Evolutionary conservation across 2,797 vertebrate genomes (phyloP).

Genomic region (Sphenopsis melanotis): DNA sequence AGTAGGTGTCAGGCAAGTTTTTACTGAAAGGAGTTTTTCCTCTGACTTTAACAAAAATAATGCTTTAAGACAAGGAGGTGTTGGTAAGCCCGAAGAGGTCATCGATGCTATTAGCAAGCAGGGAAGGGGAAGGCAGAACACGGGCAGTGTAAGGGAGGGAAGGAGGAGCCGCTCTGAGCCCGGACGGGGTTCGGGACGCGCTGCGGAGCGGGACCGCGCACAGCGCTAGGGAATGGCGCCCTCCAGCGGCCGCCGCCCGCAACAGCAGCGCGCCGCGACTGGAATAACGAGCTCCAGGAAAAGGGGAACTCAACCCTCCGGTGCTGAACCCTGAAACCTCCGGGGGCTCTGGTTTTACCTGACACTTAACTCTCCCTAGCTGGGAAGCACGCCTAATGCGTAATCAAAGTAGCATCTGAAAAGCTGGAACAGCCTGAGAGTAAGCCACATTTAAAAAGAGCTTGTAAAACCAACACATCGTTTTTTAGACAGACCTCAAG

Average conservation of each 20-base stretch:
- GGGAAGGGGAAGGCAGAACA: not conserved
- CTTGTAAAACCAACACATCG: not conserved
- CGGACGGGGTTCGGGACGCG: fast-evolving
- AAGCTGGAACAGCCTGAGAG: not conserved
- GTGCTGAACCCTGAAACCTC: fast-evolving
- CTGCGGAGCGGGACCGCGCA: fast-evolving
- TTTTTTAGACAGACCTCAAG: not conserved
- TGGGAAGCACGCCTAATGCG: not conserved
- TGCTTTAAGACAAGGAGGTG: not conserved
- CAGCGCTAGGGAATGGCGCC: constrained; percentile 37
- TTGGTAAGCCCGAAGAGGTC: not conserved
- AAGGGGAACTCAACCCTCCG: not conserved
- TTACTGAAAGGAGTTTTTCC: not conserved
- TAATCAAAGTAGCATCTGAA: not conserved
- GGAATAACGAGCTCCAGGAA: fast-evolving
- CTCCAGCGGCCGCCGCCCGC: constrained; percentile 24
- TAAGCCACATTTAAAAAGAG: not conserved
- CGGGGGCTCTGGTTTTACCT: fast-evolving
- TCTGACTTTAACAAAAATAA: not conserved
- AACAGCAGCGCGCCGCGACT: not conserved
- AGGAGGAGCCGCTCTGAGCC: not conserved
- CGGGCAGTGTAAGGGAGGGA: not conserved
- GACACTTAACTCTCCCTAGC: too few relatives aligned
- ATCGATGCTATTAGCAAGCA: not conserved
- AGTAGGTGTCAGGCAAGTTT: not conserved